Base-by-base conservation (phyloP, 2,113 vertebrate species). In the Gulo gulo region DNA sequence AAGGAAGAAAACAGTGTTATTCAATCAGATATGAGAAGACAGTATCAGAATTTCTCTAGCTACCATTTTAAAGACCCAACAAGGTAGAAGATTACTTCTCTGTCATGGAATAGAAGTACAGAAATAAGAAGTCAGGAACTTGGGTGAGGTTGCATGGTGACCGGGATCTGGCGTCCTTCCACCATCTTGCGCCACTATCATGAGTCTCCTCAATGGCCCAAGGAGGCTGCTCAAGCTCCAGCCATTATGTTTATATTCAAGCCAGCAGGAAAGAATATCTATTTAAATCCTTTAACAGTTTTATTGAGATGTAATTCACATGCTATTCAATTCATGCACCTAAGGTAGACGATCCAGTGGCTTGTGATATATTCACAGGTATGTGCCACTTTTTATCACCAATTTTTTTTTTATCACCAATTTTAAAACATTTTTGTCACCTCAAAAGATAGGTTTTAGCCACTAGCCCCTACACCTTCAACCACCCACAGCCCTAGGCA, bases 401-500 rank as follows among this genome's bases (percentile, higher is more conserved):
- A 78, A 55, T 36, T 96, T 95, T 59, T n/a, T 5, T 52, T 55
- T 47, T 23, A n/a, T 39, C 36, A 73, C 36, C 61, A 78, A 55
- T 36, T 96, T 95, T 59, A 52, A 29, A 90, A 39, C 9, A 73
- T 4, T 78, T 85, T 79, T 85, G 15, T 21, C 67, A 63, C 21
- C 6, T 81, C 57, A 59, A 18, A 18, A 85, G 42, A 63, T 13
- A 20, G 31, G 4, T 7, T 23, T 47, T 26, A 42, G n/a, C n/a
- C 55, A 34, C 18, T 7, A 31, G 2, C 12, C 1, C 1, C 24
- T 45, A 0, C 5, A 16, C 29, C 21, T 14, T 21, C 52, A 50
- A 14, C 13, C 8, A 55, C 52, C 29, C 1, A 16, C 16, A 26
- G 11, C 10, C n/a, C 6, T 63, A 59, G 83, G 24, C 26, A 76